Evolutionary conservation across 2,888 invertebrate species (phyloP), one percentile per base, ranked within the genome.

Genomic region (Malthinus seriepunctatus): DNA sequence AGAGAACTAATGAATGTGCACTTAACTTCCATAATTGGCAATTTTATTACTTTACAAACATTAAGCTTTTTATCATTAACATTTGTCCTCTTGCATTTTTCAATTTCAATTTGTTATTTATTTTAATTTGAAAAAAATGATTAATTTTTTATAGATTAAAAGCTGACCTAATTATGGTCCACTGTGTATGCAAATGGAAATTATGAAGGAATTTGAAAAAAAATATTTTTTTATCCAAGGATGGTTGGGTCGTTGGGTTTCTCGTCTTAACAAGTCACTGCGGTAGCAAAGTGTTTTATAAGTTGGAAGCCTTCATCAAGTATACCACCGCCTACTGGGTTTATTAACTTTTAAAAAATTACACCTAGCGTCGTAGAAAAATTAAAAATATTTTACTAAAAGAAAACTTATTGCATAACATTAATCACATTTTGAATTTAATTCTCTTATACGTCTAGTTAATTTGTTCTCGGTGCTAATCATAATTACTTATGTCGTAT

Each of bases 391-490:
- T 47, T 51, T 57, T 57, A 42, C 10, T 32, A 61, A 63, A 61
- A 60, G 65, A 61, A 63, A 65, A 60, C 63, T 49, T 62, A 67
- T 68, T 63, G 60, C 65, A 57, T 60, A 39, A 46, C 60, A 60
- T 65, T 62, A 63, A 58, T 67, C 64, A 55, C 50, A 38, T 34
- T 37, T 37, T 33, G 47, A 34, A 46, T 46, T 47, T 56, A 51
- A 39, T 38, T 47, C 39, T 32, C 12, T 31, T 34, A 46, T 52
- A 57, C 49, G 63, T 64, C 65, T 63, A 63, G 65, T 64, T 66
- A 69, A 70, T 68, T 69, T 67, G 68, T 71, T 69, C 68, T 55
- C 66, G 55, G 64, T 65, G 66, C 67, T 70, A 70, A 70, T 70
- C 67, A 64, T 67, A 57, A 67, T 70, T 69, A 67, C 65, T 67